Evolutionary conservation across 2,113 vertebrate species (phyloP).

Genomic region (Lipophrys pholis): DNA sequence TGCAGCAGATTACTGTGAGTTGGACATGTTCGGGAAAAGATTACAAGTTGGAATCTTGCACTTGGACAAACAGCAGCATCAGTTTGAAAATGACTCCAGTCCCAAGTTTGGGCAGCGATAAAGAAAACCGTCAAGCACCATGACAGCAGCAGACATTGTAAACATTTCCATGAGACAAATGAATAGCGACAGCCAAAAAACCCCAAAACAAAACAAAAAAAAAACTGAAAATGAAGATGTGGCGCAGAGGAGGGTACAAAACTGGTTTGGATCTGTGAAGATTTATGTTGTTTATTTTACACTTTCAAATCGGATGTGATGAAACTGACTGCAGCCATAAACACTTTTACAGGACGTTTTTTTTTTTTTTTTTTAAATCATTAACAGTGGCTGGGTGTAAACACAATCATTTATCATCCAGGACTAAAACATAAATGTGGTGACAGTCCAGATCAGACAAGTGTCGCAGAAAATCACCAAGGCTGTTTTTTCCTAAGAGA

Average conservation of each 20-base stretch:
- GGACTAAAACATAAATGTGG: background rate
- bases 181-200: background rate
- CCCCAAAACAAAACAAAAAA: no score
- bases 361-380: background rate
- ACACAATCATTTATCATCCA: no score
- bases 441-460: background rate
- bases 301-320: slow-evolving; percentile 31
- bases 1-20: slow-evolving; percentile 6
- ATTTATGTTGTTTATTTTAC: slow-evolving; percentile 17
- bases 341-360: slow-evolving; percentile 5
- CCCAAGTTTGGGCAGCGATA: slow-evolving; percentile 2
- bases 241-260: background rate
- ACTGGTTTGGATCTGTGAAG: background rate
- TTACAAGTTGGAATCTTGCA: background rate
- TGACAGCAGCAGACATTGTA: slow-evolving; percentile 27
- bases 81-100: slow-evolving; percentile 13
- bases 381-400: slow-evolving; percentile 19
- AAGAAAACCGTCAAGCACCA: slow-evolving; percentile 8
- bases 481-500: background rate
- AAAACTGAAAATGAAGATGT: no score
- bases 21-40: background rate
- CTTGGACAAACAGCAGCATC: slow-evolving; percentile 1
- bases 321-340: slow-evolving; percentile 23
- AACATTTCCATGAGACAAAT: slow-evolving; percentile 33
- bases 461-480: background rate